Base-by-base conservation (phyloP, 2,113 vertebrate genomes). In the Otus sunia region DNA sequence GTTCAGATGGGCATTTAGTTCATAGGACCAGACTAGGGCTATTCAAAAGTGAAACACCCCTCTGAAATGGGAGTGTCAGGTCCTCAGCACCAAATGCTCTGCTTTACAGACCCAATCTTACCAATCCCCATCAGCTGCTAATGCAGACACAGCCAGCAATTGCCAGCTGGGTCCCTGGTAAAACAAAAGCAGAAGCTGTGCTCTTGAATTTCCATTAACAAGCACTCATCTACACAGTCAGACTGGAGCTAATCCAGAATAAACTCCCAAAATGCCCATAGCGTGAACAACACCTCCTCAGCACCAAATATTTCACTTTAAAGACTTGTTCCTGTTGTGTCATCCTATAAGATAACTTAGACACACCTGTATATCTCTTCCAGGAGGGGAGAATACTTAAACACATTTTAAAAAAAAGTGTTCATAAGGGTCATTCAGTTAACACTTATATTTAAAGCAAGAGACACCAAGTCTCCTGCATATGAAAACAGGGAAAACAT, bases 151-250 rank as follows among this genome's bases (percentile, higher is more conserved):
- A 41, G 30, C 8, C 47, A 86, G 52, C 60, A 71, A 58, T 56
- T 78, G 26, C 66, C 63, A 52, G 49, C 66, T 90, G 56, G 9
- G 15, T 36, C 36, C 18, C 27, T 8, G 5, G 37, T 34, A 81
- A 90, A 91, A 92, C 69, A 88, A 93, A 81, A 89, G 84, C 47
- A 93, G 73, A 87, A 93, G 45, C 47, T 59, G 52, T 81, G n/a
- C 41, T 85, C 85, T 85, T 55, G 29, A 37, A 72, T 88, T 85
- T 85, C 85, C 69, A 68, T 59, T 94, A 90, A 78, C 0, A 0
- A 91, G 19, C 2, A 2, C 18, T 78, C 74, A 25, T 43, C 80
- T 91, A 81, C 50, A 18, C 0, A 2, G 59, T 32, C 85, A 94
- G 47, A 74, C 60, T 74, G 80, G 81, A 93, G 37, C 9, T 68